Percentiles rank a stretch among this genome's conserved stretches.
These are phyloP conservation scores for Hormiphora californensis DNA, from an alignment of 37 sponge, comb jelly and placozoan species.

Conservation along the genomic window DNA sequence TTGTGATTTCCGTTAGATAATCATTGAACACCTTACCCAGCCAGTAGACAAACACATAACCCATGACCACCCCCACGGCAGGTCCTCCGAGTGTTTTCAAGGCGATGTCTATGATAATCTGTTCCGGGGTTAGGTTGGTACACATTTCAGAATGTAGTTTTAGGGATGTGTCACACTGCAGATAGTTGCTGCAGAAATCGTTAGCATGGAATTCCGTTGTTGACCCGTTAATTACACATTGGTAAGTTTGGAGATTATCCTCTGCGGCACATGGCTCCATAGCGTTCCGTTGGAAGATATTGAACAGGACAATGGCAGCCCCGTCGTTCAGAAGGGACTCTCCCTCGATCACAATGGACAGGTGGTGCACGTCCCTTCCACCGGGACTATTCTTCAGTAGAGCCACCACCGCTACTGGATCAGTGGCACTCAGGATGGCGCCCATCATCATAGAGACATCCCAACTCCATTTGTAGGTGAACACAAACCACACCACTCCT, in stretches of 20 bases:
- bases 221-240: neutral
- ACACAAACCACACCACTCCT: slow-evolving; percentile 69
- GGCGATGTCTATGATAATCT: slow-evolving; percentile 1
- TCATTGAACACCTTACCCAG: slow-evolving; percentile 87
- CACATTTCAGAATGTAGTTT: neutral
- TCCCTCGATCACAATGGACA: slow-evolving; percentile 82
- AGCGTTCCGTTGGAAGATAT: slow-evolving; percentile 65
- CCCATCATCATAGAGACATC: slow-evolving; percentile 72
- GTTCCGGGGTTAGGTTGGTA: neutral
- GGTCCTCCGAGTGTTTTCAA: slow-evolving; percentile 66
- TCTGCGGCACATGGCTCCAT: neutral
- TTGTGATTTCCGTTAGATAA: slow-evolving; percentile 83
- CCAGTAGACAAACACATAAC: slow-evolving; percentile 69
- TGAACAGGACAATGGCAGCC: slow-evolving; percentile 83
- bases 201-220: neutral
- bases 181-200: slow-evolving; percentile 5
- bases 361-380: slow-evolving; percentile 55
- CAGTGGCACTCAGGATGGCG: slow-evolving; percentile 83
- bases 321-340: slow-evolving; percentile 93
- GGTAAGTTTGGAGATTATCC: too few species aligned
- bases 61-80: slow-evolving; percentile 75
- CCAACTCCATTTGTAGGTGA: slow-evolving; percentile 88
- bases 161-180: neutral
- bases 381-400: slow-evolving; percentile 62
- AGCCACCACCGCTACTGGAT: slow-evolving; percentile 87